Conservation (phyloP, 2,888 invertebrate genomes). For the Brachylomia viminalis region DNA sequence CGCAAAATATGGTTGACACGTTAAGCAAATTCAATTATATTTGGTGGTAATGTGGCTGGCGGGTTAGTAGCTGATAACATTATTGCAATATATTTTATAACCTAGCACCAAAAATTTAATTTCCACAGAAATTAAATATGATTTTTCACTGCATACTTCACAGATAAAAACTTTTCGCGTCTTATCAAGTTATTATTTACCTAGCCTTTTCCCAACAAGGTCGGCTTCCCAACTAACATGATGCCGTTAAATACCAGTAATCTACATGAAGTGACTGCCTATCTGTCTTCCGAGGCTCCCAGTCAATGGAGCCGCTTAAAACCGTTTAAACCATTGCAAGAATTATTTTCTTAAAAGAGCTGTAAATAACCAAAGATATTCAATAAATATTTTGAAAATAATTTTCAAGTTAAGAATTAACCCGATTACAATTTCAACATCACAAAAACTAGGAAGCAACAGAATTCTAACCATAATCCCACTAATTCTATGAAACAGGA, state of each 20-base stretch:
- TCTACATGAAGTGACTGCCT: background rate
- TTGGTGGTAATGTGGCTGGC: constrained; percentile 16
- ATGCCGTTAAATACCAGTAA: background rate
- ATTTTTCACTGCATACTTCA: background rate
- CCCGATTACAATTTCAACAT: background rate
- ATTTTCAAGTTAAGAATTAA: background rate
- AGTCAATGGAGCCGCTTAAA: background rate
- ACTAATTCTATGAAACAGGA: constrained; percentile 1
- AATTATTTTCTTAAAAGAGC: background rate
- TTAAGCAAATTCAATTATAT: constrained; percentile 35
- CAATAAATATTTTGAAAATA: background rate
- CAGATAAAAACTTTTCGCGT: background rate
- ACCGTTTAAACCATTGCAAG: background rate
- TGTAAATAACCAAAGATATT: background rate
- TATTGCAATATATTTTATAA: constrained; percentile 21
- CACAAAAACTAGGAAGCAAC: background rate
- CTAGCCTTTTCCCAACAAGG: background rate
- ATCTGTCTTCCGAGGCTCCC: background rate
- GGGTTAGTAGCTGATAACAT: constrained; percentile 9
- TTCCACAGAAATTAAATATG: background rate
- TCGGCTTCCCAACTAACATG: background rate
- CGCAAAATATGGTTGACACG: constrained; percentile 15
- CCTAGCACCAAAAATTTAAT: background rate
- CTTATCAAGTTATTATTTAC: background rate
- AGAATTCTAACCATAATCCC: background rate